Conservation (phyloP, 23 tunicate genomes). For the Phallusia fumigata region DNA sequence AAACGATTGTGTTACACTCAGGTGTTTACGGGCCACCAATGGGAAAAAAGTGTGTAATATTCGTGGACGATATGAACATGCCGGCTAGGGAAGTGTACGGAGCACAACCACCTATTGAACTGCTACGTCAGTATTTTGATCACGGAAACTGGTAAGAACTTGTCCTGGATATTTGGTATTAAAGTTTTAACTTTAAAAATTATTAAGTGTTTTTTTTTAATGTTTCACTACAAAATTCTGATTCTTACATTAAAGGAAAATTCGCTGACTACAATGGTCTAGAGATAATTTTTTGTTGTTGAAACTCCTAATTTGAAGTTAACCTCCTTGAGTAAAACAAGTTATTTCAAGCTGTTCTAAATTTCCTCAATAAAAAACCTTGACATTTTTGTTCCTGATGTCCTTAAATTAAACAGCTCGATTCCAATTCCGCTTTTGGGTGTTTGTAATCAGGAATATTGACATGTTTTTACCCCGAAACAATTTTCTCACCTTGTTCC, state of each 20-base stretch:
- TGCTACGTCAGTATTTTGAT: slow-evolving; percentile 96
- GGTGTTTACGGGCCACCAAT: slow-evolving; percentile 98
- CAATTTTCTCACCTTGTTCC: too few relatives aligned
- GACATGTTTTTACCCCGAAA: too few relatives aligned
- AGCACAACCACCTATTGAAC: slow-evolving; percentile 98
- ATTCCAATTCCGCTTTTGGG: too few relatives aligned
- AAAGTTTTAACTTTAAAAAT: too few relatives aligned
- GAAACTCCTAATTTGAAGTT: background rate
- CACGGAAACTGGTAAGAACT: slow-evolving; percentile 89
- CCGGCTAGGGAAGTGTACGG: slow-evolving; percentile 97
- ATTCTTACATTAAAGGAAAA: background rate
- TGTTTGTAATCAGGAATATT: too few relatives aligned
- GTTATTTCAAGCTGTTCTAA: too few relatives aligned
- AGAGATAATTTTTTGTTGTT: background rate
- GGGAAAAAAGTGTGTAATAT: slow-evolving; percentile 93
- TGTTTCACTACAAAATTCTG: background rate
- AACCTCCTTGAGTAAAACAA: too few relatives aligned
- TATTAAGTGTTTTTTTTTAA: background rate
- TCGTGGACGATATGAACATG: slow-evolving; percentile 99
- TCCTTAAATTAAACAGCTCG: background rate
- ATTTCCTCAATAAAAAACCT: too few relatives aligned
- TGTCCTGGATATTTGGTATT: too few relatives aligned
- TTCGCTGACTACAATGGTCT: too few relatives aligned
- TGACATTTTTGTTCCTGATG: too few relatives aligned
- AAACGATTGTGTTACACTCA: too few relatives aligned